phyloP scores from a whole-genome alignment of 2,113 vertebrate genomes.

The Choloepus hoffmanni region DNA sequence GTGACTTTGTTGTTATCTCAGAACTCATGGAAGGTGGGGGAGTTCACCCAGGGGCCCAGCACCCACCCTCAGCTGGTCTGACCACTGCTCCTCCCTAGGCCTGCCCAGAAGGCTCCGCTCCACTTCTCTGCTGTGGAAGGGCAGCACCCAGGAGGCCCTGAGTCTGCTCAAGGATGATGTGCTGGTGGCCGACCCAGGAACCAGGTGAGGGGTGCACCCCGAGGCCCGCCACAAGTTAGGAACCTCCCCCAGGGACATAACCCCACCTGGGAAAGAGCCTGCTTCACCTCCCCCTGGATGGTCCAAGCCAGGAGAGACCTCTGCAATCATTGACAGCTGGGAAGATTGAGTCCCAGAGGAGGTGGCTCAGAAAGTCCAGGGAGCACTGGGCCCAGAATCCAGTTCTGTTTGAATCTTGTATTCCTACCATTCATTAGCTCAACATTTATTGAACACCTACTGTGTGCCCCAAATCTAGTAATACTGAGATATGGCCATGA shows the following conservation, averaged over 20 bases:
- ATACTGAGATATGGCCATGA: background rate
- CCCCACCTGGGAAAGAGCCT: background rate
- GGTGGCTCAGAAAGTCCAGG: background rate
- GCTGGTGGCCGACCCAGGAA: conserved; percentile 93
- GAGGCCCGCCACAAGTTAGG: background rate
- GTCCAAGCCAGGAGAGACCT: background rate
- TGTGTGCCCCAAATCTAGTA: background rate
- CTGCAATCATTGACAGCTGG: background rate
- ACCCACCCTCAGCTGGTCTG: background rate
- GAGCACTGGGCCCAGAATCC: background rate
- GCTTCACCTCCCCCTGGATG: too few species aligned
- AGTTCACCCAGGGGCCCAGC: background rate
- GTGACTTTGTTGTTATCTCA: background rate
- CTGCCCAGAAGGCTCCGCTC: conserved; percentile 92
- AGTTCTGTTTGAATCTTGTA: background rate
- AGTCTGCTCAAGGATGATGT: conserved; percentile 92
- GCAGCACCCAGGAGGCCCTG: conserved; percentile 90
- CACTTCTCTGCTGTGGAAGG: conserved; percentile 93
- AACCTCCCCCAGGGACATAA: background rate
- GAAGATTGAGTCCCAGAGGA: background rate
- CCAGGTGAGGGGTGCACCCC: conserved; percentile 86
- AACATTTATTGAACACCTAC: background rate
- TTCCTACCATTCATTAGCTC: background rate
- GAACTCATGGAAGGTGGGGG: background rate
- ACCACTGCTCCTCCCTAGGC: conserved; percentile 83